Evolutionary conservation across 2,797 vertebrate species (phyloP).

Genomic region (Loriculus beryllinus): DNA sequence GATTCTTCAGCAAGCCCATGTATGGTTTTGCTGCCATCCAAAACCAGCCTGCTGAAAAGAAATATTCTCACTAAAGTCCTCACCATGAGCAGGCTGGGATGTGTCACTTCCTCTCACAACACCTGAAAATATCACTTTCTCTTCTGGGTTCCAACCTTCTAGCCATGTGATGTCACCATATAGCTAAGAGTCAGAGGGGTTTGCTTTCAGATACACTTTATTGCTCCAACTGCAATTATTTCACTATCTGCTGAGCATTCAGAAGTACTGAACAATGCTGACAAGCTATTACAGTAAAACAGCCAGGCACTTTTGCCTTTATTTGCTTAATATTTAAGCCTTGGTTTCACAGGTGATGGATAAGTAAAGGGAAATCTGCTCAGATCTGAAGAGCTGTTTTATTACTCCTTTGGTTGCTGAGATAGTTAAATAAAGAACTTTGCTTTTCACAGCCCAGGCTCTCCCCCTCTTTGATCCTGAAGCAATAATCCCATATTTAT

Average conservation of each 20-base stretch:
- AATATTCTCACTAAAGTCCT: not conserved
- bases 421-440: conserved; percentile 1
- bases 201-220: not conserved
- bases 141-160: not conserved
- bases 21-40: not conserved
- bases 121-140: accelerated
- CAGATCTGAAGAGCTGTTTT: not conserved
- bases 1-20: not conserved
- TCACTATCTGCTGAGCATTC: not conserved
- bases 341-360: not conserved
- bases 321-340: not conserved
- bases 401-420: not conserved
- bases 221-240: not conserved
- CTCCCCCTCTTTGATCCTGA: conserved; percentile 31
- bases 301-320: not conserved
- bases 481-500: conserved; percentile 51
- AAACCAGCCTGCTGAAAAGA: not conserved
- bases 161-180: accelerated
- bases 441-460: not conserved
- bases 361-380: not conserved
- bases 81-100: not conserved
- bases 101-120: not conserved
- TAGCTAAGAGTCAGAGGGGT: not conserved
- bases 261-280: not conserved
- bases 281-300: not conserved